Percentiles rank a stretch among this genome's conserved stretches.
These are phyloP conservation scores for Lepidurus packardi DNA, from an alignment of 1,140 invertebrate species.

Conservation along the genomic window DNA sequence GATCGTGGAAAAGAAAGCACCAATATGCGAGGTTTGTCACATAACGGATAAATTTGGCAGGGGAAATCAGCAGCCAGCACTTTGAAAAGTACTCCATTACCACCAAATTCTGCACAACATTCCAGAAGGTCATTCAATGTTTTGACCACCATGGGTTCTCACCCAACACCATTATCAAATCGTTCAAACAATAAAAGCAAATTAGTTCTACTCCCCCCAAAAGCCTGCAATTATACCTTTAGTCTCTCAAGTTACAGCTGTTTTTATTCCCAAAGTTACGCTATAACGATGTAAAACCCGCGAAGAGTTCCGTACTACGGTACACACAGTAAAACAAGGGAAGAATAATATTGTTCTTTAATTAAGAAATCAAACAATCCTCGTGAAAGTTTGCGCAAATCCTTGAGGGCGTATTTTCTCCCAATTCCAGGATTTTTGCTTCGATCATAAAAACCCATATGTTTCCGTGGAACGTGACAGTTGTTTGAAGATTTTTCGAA, in stretches of 20 bases:
- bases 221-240: neutral
- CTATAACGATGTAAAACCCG: neutral
- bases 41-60: neutral
- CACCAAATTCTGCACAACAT: neutral
- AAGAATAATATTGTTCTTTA: neutral
- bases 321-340: neutral
- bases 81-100: neutral
- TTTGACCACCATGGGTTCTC: slow-evolving; percentile 1
- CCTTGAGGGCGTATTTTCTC: neutral
- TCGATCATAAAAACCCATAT: neutral
- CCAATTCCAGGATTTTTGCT: neutral
- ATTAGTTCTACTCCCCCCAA: neutral
- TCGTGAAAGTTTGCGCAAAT: neutral
- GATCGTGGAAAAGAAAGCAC: neutral
- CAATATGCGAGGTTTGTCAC: neutral
- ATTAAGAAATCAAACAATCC: slow-evolving; percentile 5
- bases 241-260: neutral
- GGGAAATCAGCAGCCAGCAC: neutral
- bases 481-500: neutral
- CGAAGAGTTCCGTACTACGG: neutral
- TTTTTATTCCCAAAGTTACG: neutral
- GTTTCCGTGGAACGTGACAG: neutral
- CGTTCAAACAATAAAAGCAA: slow-evolving; percentile 1
- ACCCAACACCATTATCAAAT: neutral
- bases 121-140: neutral